Conservation (phyloP, 2,797 vertebrate species). For the Psittacula derbiana region DNA sequence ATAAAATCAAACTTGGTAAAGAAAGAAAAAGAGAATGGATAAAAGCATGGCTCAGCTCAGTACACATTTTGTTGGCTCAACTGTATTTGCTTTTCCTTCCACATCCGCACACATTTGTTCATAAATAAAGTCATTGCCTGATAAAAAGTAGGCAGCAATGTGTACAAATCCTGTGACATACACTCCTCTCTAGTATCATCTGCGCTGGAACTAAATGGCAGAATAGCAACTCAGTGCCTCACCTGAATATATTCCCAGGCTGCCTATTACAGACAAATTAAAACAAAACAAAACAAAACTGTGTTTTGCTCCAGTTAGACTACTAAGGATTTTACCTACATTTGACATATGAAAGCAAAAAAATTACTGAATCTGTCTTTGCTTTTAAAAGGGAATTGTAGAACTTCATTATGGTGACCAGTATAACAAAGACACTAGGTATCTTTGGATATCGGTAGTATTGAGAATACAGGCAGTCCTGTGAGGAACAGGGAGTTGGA, state of each 20-base stretch:
- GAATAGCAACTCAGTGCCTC: background rate
- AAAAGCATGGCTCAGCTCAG: background rate
- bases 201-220: background rate
- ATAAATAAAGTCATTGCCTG: background rate
- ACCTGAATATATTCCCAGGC: background rate
- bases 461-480: background rate
- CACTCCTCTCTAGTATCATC: background rate
- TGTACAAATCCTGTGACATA: background rate
- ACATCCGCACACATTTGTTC: background rate
- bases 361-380: background rate
- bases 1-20: slow-evolving; percentile 29
- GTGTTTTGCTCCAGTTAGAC: background rate
- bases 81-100: background rate
- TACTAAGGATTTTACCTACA: background rate
- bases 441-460: background rate
- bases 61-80: background rate
- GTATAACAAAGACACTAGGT: background rate
- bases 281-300: background rate
- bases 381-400: background rate
- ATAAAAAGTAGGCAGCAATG: background rate
- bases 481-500: background rate
- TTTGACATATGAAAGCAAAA: background rate
- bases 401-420: background rate
- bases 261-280: background rate
- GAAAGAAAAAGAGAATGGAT: background rate